Evolutionary conservation across 1,140 invertebrate species (phyloP).

Genomic region (Ips nitidus): DNA sequence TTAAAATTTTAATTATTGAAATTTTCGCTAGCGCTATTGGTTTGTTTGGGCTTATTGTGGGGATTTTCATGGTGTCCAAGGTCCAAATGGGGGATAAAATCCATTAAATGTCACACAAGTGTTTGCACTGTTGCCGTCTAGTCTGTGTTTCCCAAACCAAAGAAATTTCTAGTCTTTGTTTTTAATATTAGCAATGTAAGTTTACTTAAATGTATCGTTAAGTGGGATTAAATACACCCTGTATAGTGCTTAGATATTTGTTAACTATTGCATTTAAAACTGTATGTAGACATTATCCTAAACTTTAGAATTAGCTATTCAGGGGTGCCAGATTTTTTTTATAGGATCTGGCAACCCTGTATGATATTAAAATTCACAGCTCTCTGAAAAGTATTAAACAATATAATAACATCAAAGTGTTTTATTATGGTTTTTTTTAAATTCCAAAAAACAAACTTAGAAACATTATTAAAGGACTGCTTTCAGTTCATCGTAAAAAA

Average conservation of each 20-base stretch:
- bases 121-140: not conserved
- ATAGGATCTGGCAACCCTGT: too few species aligned
- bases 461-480: conserved; percentile 49
- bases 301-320: not conserved
- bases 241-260: too few species aligned
- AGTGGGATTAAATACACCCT: too few species aligned
- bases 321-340: not conserved
- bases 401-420: not conserved
- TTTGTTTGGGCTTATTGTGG: conserved; percentile 88
- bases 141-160: not conserved
- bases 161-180: conserved; percentile 3
- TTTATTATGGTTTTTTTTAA: not conserved
- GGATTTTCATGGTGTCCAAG: conserved; percentile 71
- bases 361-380: too few species aligned
- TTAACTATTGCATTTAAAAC: not conserved
- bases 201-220: not conserved
- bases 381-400: not conserved
- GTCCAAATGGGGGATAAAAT: conserved; percentile 47
- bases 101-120: conserved; percentile 21
- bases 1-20: conserved; percentile 90
- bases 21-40: conserved; percentile 93
- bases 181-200: not conserved
- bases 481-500: conserved; percentile 79
- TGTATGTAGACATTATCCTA: not conserved
- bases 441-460: not conserved